Evolutionary conservation across 1,140 invertebrate genomes (phyloP).

Genomic region (Drosophila sproati): DNA sequence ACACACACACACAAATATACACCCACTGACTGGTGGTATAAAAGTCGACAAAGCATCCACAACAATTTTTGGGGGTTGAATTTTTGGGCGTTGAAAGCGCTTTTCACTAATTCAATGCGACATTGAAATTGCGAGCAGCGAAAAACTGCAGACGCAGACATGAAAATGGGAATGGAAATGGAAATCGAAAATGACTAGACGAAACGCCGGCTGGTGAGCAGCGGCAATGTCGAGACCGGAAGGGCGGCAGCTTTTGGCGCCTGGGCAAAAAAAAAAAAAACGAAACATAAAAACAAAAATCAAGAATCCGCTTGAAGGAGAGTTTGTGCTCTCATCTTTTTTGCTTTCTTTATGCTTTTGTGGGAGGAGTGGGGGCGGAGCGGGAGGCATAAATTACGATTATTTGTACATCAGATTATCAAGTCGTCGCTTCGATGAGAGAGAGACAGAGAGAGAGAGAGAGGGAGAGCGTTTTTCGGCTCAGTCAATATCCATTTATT

Average conservation of each 20-base stretch:
- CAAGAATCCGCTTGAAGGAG: slow-evolving; percentile 9
- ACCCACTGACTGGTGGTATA: slow-evolving; percentile 13
- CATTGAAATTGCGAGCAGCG: slow-evolving; percentile 75
- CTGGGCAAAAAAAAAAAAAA: slow-evolving; percentile 24
- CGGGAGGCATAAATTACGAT: slow-evolving; percentile 73
- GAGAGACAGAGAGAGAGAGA: not conserved
- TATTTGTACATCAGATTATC: slow-evolving; percentile 72
- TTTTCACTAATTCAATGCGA: slow-evolving; percentile 84
- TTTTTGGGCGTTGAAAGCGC: slow-evolving; percentile 79
- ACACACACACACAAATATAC: slow-evolving; percentile 26
- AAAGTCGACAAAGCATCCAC: slow-evolving; percentile 48
- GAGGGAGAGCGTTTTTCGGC: slow-evolving; percentile 7
- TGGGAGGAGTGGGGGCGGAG: slow-evolving; percentile 32
- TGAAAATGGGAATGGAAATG: not conserved
- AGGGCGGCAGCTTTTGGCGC: slow-evolving; percentile 70
- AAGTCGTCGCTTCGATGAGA: slow-evolving; percentile 45
- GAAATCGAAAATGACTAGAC: slow-evolving; percentile 60
- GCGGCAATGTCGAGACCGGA: slow-evolving; percentile 53
- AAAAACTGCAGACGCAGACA: slow-evolving; percentile 57
- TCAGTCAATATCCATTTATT: slow-evolving; percentile 20
- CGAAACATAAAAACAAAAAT: slow-evolving; percentile 27
- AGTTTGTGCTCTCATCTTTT: not conserved
- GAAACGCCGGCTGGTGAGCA: slow-evolving; percentile 21
- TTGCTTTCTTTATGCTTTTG: slow-evolving; percentile 1
- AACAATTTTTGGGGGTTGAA: slow-evolving; percentile 72